Base-by-base conservation (phyloP, 2,888 invertebrate species). In the Meliscaeva auricollis region DNA sequence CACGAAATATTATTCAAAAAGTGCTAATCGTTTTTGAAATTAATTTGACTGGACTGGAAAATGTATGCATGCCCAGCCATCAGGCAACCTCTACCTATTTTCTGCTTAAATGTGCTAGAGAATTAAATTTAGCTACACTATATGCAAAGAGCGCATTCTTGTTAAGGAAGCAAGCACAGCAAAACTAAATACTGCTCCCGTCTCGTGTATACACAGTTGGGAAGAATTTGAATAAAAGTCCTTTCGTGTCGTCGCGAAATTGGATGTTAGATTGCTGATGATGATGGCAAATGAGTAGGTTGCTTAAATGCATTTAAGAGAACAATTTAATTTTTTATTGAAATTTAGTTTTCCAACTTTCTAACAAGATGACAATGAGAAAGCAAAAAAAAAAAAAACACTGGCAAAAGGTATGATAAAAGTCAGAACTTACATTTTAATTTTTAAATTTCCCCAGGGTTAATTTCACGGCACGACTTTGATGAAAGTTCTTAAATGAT, bases 281-380 rank as follows among this genome's bases (percentile, higher is more conserved):
- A 46, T 17, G 17, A 60, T 44, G 60, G 60, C 60, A 15, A 44
- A 41, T 41, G 41, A 35, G 41, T 60, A 60, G 60, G 41, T 72
- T 52, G 30, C 56, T 74, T 62, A 75, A 62, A 80, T 75, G 62
- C 38, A 75, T 74, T 74, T 62, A 30, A 62, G 44, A 9, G 68
- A 70, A 48, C 50, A 54, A 38, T 46, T 52, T 60, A 20, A 26
- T 35, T 56, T 56, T 58, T 46, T 52, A 58, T 68, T 72, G 60
- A 52, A 82, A 76, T 76, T 82, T 72, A 76, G 50, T 50, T 44
- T 76, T 82, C 58, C 68, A 72, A n/a, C 76, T 60, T 76, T 35
- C 66, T 48, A n/a, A n/a, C 26, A 35, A 64, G 64, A 26, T 7
- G 15, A 26, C 60, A 60, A 20, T 32, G 3, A 11, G 1, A 20